A percentile compares a stretch with the other conserved stretches of the same genome.
Evolutionary conservation across 1,140 invertebrate species (phyloP).

Genomic region (Phymastichus coffea): DNA sequence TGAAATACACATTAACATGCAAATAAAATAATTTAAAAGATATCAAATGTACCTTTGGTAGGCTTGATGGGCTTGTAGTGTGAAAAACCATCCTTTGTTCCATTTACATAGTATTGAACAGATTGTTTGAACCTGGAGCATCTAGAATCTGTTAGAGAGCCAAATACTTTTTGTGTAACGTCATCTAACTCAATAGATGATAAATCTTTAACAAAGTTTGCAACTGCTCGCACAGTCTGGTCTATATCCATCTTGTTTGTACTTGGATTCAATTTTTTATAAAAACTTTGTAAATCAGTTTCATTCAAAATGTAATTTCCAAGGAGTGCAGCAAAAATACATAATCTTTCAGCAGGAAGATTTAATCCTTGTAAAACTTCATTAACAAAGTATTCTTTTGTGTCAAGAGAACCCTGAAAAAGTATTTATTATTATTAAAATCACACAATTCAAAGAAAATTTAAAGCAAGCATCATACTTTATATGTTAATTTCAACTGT

Average conservation of each 20-base stretch:
- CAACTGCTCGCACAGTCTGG: slow-evolving; percentile 66
- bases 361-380: slow-evolving; percentile 72
- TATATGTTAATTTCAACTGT: slow-evolving; percentile 85
- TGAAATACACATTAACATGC: not conserved
- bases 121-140: slow-evolving; percentile 75
- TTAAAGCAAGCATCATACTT: slow-evolving; percentile 60
- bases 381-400: slow-evolving; percentile 84
- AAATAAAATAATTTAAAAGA: not conserved
- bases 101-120: slow-evolving; percentile 86
- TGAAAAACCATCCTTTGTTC: slow-evolving; percentile 81
- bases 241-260: slow-evolving; percentile 54
- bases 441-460: slow-evolving; percentile 12
- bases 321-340: slow-evolving; percentile 80
- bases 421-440: slow-evolving; percentile 13
- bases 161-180: slow-evolving; percentile 74
- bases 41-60: slow-evolving; percentile 39
- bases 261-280: slow-evolving; percentile 58
- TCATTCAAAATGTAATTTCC: slow-evolving; percentile 84
- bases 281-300: slow-evolving; percentile 68
- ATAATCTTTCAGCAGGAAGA: slow-evolving; percentile 76
- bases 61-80: slow-evolving; percentile 64
- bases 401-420: slow-evolving; percentile 80
- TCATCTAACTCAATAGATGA: slow-evolving; percentile 72
- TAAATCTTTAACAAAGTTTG: slow-evolving; percentile 73
- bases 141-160: slow-evolving; percentile 66